A percentile compares a stretch with the other conserved stretches of the same genome.
Evolutionary conservation across 1,140 invertebrate genomes (phyloP).

Genomic region (Ceratina calcarata): DNA sequence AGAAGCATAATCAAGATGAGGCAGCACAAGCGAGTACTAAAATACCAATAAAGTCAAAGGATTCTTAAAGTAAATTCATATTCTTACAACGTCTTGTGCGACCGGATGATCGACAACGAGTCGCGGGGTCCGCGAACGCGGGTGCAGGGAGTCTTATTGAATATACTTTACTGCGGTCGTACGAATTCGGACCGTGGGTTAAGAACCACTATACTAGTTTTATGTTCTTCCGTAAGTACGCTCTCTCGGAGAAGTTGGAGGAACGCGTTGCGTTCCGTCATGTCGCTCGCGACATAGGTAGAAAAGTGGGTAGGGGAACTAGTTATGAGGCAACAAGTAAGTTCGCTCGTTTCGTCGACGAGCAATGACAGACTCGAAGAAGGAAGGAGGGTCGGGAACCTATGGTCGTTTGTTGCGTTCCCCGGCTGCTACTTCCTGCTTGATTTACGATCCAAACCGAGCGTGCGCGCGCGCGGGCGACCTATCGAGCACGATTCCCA

Average conservation of each 20-base stretch:
- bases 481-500: slow-evolving; percentile 36
- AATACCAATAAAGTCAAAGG: too few relatives aligned
- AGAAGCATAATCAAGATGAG: too few relatives aligned
- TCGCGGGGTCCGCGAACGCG: too few relatives aligned
- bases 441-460: slow-evolving; percentile 52
- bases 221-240: slow-evolving; percentile 50
- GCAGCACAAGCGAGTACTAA: too few relatives aligned
- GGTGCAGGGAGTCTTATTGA: too few relatives aligned
- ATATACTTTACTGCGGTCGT: too few relatives aligned
- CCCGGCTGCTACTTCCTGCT: slow-evolving; percentile 23
- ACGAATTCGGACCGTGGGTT: too few relatives aligned
- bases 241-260: slow-evolving; percentile 26
- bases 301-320: slow-evolving; percentile 1
- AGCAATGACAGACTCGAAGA: slow-evolving; percentile 14
- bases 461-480: not conserved
- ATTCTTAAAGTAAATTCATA: too few relatives aligned
- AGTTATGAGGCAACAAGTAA: slow-evolving; percentile 25
- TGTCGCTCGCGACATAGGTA: not conserved
- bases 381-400: not conserved
- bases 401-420: not conserved
- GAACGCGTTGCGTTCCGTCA: not conserved
- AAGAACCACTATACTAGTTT: slow-evolving; percentile 39
- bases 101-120: too few relatives aligned
- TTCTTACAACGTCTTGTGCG: too few relatives aligned
- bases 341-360: not conserved